phyloP scores from a whole-genome alignment of 1,140 invertebrate genomes.

The Chrysoperla carnea region DNA sequence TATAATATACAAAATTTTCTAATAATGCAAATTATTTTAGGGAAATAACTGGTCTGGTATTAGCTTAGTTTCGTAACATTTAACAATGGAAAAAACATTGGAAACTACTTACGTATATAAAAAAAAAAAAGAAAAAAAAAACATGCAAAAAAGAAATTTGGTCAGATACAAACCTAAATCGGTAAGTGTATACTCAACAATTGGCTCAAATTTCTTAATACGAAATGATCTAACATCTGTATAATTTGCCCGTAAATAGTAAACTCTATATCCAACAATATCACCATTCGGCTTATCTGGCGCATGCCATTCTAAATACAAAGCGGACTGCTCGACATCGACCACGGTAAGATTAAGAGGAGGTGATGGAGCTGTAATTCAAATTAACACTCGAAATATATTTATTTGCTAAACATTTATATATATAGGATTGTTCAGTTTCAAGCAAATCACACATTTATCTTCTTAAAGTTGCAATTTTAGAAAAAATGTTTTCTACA shows the following conservation, averaged over 20 bases:
- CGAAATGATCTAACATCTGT: conserved; percentile 42
- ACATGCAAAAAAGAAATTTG: too few species aligned
- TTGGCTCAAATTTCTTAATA: conserved; percentile 21
- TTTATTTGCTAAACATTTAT: neutral
- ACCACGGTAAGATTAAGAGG: conserved; percentile 61
- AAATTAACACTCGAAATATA: neutral
- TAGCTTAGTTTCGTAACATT: neutral
- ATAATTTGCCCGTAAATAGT: conserved; percentile 47
- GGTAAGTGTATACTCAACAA: conserved; percentile 33
- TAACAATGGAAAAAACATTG: neutral
- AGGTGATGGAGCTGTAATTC: conserved; percentile 53
- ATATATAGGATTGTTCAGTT: too few species aligned
- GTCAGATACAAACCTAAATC: conserved; percentile 38
- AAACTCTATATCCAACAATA: conserved; percentile 50
- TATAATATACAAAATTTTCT: too few species aligned
- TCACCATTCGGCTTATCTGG: conserved; percentile 53
- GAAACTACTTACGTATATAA: neutral
- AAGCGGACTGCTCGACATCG: conserved; percentile 53
- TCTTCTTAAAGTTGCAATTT: too few species aligned
- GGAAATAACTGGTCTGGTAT: conserved; percentile 1
- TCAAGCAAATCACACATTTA: too few species aligned
- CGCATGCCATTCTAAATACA: conserved; percentile 61
- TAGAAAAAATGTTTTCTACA: too few species aligned
- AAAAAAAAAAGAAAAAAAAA: conserved; percentile 1
- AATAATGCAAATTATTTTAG: neutral